phyloP scores from a whole-genome alignment of 2,797 vertebrate species.

The Hydrolagus colliei region DNA sequence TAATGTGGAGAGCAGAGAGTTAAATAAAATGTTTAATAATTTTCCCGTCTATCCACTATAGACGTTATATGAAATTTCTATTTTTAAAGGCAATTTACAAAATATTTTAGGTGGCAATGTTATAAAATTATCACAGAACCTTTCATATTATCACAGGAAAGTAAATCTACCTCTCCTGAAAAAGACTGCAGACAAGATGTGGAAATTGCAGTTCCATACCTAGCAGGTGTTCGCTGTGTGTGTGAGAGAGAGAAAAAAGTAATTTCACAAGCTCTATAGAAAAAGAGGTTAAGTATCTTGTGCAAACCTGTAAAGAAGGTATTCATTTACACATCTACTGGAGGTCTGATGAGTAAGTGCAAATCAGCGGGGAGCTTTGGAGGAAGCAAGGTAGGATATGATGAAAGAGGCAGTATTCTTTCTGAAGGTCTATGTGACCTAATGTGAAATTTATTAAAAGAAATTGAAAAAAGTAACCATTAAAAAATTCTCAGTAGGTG shows the following conservation, averaged over 20 bases:
- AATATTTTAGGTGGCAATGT: background rate
- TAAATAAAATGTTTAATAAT: too few species aligned
- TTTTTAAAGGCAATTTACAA: background rate
- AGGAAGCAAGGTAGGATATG: background rate
- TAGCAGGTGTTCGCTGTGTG: background rate
- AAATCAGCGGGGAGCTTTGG: constrained; percentile 7
- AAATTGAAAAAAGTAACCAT: background rate
- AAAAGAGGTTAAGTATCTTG: constrained; percentile 16
- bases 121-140: background rate
- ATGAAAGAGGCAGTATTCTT: constrained; percentile 22
- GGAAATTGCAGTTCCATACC: constrained; percentile 12
- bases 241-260: background rate
- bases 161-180: background rate
- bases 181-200: background rate
- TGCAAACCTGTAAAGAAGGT: constrained; percentile 20
- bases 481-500: background rate
- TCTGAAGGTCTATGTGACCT: constrained; percentile 10
- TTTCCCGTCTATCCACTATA: background rate
- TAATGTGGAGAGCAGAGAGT: too few species aligned
- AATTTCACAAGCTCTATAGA: background rate
- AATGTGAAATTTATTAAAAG: background rate
- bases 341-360: background rate
- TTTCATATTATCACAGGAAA: background rate
- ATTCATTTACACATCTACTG: constrained; percentile 5
- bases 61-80: background rate